Base-by-base conservation (phyloP, 2,113 vertebrate genomes). In the Grallaria varia region DNA sequence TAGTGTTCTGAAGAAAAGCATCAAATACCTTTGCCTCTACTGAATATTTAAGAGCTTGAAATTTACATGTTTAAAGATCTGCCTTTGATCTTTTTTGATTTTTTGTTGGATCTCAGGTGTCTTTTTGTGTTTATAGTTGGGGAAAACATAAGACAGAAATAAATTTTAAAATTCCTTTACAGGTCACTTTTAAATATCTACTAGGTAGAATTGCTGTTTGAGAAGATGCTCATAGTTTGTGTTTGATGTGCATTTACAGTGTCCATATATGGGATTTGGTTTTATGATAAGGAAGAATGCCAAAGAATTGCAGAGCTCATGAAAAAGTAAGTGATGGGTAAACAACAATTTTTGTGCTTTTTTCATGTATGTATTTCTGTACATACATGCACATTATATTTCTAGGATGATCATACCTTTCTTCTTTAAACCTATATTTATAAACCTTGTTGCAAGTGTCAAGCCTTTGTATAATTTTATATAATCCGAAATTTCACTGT, bases 221-320 rank as follows among this genome's bases (percentile, higher is more conserved):
- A 90, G 79, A 94, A 75, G 84, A 75, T 93, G 77, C 86, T 97
- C 84, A 96, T 53, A 55, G 81, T 87, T 94, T 97, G 88, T 97
- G 88, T 97, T 95, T 98, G 87, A 84, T 97, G 90, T 96, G 96
- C 89, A 96, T 97, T 97, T 97, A 20, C 98, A 99, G 99, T 99
- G 98, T 98, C 98, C 96, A 99, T 99, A 97, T 98, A 99, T 95
- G 99, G 99, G 67, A 99, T 99, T 97, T 99, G 99, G 99, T 99
- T 99, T 98, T 99, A 99, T 91, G 98, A 99, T 96, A 99, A 99
- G 93, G 98, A 98, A 96, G 99, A 99, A 97, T 99, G 99, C 97
- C 98, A 98, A 95, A 99, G 99, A 97, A 98, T 99, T 87, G 99
- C 99, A 87, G 98, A 98, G 71, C 98, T 98, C 86, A 99, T 99